phyloP scores from a whole-genome alignment of 2,113 vertebrate genomes.

The Gorsachius goisagi region DNA sequence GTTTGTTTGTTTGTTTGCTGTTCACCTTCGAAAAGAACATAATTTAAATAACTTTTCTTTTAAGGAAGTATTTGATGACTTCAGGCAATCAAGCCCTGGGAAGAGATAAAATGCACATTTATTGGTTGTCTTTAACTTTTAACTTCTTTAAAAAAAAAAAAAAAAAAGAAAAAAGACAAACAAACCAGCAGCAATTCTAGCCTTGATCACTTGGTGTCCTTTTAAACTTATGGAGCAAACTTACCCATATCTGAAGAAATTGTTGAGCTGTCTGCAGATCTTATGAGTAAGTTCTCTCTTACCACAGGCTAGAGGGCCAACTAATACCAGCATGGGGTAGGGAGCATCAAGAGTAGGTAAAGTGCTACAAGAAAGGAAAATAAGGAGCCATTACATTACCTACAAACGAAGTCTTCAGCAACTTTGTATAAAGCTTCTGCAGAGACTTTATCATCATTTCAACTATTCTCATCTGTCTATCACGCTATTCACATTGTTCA shows the following conservation, averaged over 20 bases:
- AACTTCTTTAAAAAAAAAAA: not conserved
- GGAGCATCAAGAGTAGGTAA: conserved; percentile 76
- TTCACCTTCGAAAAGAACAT: not conserved
- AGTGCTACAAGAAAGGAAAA: conserved; percentile 76
- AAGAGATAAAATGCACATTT: not conserved
- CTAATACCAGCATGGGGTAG: conserved; percentile 90
- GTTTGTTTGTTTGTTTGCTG: not conserved
- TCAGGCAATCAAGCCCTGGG: not conserved
- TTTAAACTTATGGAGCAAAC: not conserved
- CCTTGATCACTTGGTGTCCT: not conserved
- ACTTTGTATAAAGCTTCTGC: not conserved
- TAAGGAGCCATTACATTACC: not conserved
- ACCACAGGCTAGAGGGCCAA: conserved; percentile 85
- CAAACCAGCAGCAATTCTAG: not conserved
- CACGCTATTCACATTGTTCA: not conserved
- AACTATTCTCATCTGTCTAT: not conserved
- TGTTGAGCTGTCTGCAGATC: conserved; percentile 84
- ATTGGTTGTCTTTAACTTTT: not conserved
- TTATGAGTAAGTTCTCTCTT: conserved; percentile 85
- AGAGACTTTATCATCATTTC: not conserved
- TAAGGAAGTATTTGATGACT: not conserved
- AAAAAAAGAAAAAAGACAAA: not conserved
- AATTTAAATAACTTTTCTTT: not conserved
- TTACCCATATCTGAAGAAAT: conserved; percentile 88
- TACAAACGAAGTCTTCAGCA: not conserved